phyloP scores from a whole-genome alignment of 2,888 invertebrate species.

The Drosophila formosana region DNA sequence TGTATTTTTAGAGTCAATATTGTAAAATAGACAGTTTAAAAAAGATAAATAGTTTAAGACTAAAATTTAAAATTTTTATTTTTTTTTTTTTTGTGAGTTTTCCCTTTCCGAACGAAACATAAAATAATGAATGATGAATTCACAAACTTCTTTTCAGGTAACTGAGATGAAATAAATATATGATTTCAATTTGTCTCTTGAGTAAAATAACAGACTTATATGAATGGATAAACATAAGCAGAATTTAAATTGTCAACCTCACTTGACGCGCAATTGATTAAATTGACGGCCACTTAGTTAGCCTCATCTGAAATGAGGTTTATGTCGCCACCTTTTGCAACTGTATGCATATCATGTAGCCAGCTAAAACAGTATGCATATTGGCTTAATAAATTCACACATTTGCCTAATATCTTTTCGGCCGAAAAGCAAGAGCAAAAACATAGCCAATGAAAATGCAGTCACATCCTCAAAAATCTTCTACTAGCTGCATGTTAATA shows the following conservation, averaged over 20 bases:
- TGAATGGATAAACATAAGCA: too few relatives aligned
- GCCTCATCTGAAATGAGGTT: constrained; percentile 34
- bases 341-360: constrained; percentile 32
- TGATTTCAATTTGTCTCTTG: too few relatives aligned
- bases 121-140: too few relatives aligned
- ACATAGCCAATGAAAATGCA: constrained; percentile 14
- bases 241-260: constrained; percentile 18
- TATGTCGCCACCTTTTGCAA: constrained; percentile 28
- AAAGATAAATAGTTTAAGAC: too few relatives aligned
- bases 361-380: constrained; percentile 39
- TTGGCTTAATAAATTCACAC: constrained; percentile 47
- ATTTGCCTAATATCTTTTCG: constrained; percentile 16
- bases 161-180: too few relatives aligned
- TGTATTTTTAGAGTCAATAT: background rate
- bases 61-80: too few relatives aligned
- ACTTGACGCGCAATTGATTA: constrained; percentile 49
- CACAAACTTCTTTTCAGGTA: too few relatives aligned
- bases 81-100: too few relatives aligned
- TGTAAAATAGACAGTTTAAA: too few relatives aligned
- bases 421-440: background rate
- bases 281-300: constrained; percentile 34
- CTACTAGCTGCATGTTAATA: constrained; percentile 38
- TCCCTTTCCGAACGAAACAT: too few relatives aligned
- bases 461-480: constrained; percentile 1
- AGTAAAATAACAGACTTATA: too few relatives aligned